Percentiles rank a stretch among this genome's conserved stretches.
phyloP scores from a whole-genome alignment of 2,113 vertebrate genomes.

The Suricata suricatta region DNA sequence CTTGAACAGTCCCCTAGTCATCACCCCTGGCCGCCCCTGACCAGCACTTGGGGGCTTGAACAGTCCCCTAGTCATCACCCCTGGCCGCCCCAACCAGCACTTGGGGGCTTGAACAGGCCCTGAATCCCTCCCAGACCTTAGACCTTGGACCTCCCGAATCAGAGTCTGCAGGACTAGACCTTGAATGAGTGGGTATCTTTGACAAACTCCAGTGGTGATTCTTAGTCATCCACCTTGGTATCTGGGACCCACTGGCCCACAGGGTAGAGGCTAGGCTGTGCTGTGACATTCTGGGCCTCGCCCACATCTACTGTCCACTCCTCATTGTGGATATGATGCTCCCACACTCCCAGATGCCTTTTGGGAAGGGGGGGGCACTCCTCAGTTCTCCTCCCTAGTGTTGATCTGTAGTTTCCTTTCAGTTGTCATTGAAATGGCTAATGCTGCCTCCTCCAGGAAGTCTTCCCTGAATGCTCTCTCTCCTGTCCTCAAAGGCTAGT shows the following conservation, averaged over 20 bases:
- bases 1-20: too few species aligned
- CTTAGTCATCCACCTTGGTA: neutral
- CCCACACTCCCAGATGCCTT: neutral
- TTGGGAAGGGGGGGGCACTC: neutral
- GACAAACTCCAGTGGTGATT: neutral
- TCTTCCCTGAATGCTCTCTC: neutral
- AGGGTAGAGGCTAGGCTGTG: neutral
- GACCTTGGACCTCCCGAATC: neutral
- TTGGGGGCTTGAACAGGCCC: neutral
- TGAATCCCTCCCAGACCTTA: too few species aligned
- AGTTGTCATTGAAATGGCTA: neutral
- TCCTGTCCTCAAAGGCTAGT: neutral
- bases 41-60: neutral
- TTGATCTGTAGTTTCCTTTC: neutral
- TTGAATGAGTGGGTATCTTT: neutral
- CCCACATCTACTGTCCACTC: neutral
- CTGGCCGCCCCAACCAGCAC: neutral
- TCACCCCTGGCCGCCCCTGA: neutral
- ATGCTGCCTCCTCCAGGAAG: neutral
- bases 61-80: too few species aligned
- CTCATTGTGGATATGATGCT: accelerated
- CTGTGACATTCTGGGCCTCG: neutral
- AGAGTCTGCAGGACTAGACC: neutral
- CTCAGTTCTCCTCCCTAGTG: neutral
- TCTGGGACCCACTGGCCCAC: neutral